Evolutionary conservation across 2,113 vertebrate species (phyloP).

Genomic region (Struthidea cinerea): DNA sequence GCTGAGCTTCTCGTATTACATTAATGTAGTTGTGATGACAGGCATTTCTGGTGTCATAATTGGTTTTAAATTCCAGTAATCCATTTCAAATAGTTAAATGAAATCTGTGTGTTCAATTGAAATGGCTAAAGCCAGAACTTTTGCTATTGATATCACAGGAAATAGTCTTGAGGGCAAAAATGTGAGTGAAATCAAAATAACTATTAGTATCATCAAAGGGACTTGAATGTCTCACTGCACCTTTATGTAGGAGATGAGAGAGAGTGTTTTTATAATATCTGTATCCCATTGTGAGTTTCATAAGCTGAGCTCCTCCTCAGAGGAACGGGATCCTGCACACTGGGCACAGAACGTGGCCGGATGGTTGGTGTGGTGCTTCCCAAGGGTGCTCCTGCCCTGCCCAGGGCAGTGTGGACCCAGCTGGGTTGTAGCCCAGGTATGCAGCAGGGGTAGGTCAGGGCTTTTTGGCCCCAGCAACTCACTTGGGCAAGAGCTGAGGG

Average conservation of each 20-base stretch:
- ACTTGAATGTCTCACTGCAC: slow-evolving; percentile 20
- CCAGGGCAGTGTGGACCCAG: accelerated
- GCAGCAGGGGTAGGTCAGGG: accelerated
- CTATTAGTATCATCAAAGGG: slow-evolving; percentile 63
- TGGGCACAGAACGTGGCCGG: background rate
- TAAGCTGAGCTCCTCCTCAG: background rate
- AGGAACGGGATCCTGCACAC: background rate
- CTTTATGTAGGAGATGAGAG: slow-evolving; percentile 43
- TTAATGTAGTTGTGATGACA: slow-evolving; percentile 69
- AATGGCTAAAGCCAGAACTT: slow-evolving; percentile 70
- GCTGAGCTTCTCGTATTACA: slow-evolving; percentile 61
- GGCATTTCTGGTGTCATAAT: slow-evolving; percentile 71
- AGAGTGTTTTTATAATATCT: background rate
- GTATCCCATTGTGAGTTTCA: background rate
- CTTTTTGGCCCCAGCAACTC: background rate
- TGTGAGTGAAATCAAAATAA: slow-evolving; percentile 65
- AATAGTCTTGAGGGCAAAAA: slow-evolving; percentile 62
- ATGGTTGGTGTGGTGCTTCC: background rate
- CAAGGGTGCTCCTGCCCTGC: background rate
- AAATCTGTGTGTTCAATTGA: slow-evolving; percentile 57
- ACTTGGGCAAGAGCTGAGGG: background rate
- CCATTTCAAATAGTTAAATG: slow-evolving; percentile 69
- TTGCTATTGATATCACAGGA: slow-evolving; percentile 61
- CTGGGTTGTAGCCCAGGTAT: accelerated
- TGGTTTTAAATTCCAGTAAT: slow-evolving; percentile 74